These are phyloP conservation scores for Melangyna quadrimaculata DNA, from an alignment of 2,888 invertebrate species.

Conservation along the genomic window DNA sequence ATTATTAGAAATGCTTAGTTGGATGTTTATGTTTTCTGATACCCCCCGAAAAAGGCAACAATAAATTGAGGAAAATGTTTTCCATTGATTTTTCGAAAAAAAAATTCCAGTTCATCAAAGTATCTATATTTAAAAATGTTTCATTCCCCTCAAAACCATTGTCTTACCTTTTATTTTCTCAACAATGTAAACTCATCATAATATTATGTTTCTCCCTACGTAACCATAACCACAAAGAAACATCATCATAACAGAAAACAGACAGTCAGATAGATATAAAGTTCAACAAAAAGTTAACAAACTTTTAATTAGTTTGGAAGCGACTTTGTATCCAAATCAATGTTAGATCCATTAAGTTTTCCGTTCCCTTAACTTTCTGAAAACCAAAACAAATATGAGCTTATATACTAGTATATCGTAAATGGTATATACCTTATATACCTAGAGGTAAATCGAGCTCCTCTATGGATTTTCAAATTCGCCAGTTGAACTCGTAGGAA, in stretches of 20 bases:
- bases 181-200: constrained; percentile 1
- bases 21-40: not conserved
- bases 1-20: not conserved
- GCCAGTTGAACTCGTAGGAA: not conserved
- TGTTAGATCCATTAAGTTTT: constrained; percentile 55
- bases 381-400: constrained; percentile 30
- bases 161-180: not conserved
- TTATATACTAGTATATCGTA: not conserved
- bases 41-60: no score
- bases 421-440: not conserved
- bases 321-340: constrained; percentile 64
- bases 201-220: not conserved
- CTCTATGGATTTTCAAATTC: not conserved
- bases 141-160: not conserved
- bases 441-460: not conserved
- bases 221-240: no score
- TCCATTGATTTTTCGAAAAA: not conserved
- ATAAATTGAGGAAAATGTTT: not conserved
- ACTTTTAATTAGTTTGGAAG: constrained; percentile 67
- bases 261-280: constrained; percentile 27
- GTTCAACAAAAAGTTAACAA: constrained; percentile 48
- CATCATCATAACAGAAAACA: constrained; percentile 36
- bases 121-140: not conserved
- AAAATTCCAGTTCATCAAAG: not conserved
- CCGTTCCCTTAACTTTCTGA: not conserved